A percentile compares a stretch with the other conserved stretches of the same genome.
phyloP scores from a whole-genome alignment of 2,888 invertebrate genomes.

The Drosophila maculinotata region DNA sequence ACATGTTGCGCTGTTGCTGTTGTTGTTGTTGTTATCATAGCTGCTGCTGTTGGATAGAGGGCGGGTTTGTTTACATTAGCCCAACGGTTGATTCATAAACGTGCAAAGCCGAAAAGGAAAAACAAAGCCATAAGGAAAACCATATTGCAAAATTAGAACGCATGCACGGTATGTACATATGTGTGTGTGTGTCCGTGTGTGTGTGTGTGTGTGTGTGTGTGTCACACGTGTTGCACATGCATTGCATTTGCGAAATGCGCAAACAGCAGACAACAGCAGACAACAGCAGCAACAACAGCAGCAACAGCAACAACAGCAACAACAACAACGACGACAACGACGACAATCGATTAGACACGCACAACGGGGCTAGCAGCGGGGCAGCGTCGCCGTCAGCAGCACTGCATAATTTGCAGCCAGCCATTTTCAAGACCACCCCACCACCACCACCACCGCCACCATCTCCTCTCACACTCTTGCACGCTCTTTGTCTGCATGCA shows the following conservation, averaged over 20 bases:
- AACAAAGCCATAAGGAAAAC: constrained; percentile 12
- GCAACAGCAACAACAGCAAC: constrained; percentile 28
- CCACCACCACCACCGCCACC: background rate
- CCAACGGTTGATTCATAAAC: constrained; percentile 21
- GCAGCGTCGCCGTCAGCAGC: constrained; percentile 16
- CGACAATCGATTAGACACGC: constrained; percentile 66
- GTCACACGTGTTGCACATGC: constrained; percentile 71
- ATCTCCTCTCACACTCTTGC: background rate
- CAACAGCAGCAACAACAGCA: constrained; percentile 29
- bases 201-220: constrained; percentile 19
- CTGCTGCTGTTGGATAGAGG: constrained; percentile 8
- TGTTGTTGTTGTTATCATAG: constrained; percentile 2
- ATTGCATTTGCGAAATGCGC: constrained; percentile 35
- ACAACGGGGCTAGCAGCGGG: constrained; percentile 49
- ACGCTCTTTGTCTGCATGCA: too few species aligned
- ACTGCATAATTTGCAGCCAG: background rate
- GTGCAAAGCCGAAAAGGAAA: constrained; percentile 22
- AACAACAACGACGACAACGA: constrained; percentile 8
- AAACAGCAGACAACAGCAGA: constrained; percentile 1
- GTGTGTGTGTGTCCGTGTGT: background rate
- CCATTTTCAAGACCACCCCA: background rate
- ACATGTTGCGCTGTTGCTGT: constrained; percentile 26
- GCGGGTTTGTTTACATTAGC: constrained; percentile 47
- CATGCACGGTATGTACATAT: constrained; percentile 11
- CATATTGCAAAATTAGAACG: constrained; percentile 41